Evolutionary conservation across 1,140 invertebrate species (phyloP).

Genomic region (Gryon sp.): DNA sequence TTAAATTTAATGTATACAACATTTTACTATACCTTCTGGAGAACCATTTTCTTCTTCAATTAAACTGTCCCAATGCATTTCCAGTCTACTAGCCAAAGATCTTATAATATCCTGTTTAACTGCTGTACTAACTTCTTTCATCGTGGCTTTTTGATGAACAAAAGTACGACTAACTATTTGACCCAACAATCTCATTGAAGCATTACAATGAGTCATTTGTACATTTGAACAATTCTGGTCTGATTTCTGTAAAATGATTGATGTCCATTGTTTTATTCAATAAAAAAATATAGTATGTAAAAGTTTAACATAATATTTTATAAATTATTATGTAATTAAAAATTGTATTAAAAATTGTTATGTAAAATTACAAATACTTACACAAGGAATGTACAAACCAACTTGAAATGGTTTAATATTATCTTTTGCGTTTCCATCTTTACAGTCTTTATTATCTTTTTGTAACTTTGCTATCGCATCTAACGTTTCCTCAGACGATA

Average conservation of each 20-base stretch:
- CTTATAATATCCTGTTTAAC: conserved; percentile 89
- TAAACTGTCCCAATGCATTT: conserved; percentile 91
- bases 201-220: conserved; percentile 67
- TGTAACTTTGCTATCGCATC: conserved; percentile 81
- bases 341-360: conserved; percentile 12
- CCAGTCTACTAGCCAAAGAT: conserved; percentile 87
- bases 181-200: conserved; percentile 82
- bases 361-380: conserved; percentile 77
- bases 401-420: conserved; percentile 77
- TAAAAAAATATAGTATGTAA: conserved; percentile 7
- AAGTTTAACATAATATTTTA: conserved; percentile 7
- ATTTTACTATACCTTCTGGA: conserved; percentile 80
- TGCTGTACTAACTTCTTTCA: conserved; percentile 83
- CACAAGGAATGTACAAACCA: conserved; percentile 83
- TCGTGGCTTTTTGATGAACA: conserved; percentile 85
- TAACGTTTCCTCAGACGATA: conserved; percentile 79
- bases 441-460: conserved; percentile 77
- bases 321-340: conserved; percentile 27
- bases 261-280: no score
- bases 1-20: neutral
- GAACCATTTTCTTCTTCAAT: conserved; percentile 87
- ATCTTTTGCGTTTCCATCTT: conserved; percentile 71
- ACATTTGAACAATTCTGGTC: conserved; percentile 75
- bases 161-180: conserved; percentile 86
- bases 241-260: conserved; percentile 48